Conservation (phyloP, 1,140 invertebrate species). For the Arctopsyche grandis region DNA sequence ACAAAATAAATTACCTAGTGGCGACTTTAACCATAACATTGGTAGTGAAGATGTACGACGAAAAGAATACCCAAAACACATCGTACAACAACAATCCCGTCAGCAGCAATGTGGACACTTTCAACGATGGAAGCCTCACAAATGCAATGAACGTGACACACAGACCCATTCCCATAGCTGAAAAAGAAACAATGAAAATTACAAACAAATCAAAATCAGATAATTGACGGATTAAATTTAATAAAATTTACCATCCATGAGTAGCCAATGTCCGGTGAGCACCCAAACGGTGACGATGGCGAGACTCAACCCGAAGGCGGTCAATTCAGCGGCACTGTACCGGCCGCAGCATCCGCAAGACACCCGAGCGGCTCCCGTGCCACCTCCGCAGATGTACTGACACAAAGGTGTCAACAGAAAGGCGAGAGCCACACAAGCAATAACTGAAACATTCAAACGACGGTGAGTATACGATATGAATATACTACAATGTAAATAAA, state of each 20-base stretch:
- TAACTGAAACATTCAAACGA: slow-evolving; percentile 75
- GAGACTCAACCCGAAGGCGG: slow-evolving; percentile 91
- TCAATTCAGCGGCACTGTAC: slow-evolving; percentile 92
- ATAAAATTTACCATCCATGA: slow-evolving; percentile 86
- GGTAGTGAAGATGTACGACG: slow-evolving; percentile 97
- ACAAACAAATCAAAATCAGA: neutral
- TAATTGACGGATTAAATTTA: neutral
- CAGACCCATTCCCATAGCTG: slow-evolving; percentile 94
- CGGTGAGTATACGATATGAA: neutral
- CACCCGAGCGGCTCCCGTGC: slow-evolving; percentile 84
- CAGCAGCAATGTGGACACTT: slow-evolving; percentile 94
- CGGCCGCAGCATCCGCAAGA: slow-evolving; percentile 92
- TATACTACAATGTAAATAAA: too few species aligned
- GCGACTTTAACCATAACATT: slow-evolving; percentile 98
- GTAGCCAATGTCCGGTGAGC: slow-evolving; percentile 95
- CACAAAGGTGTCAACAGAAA: slow-evolving; percentile 96
- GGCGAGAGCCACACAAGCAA: slow-evolving; percentile 94
- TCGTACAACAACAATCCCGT: slow-evolving; percentile 96
- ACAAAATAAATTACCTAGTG: slow-evolving; percentile 61
- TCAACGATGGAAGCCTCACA: slow-evolving; percentile 93
- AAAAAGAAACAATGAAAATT: slow-evolving; percentile 50
- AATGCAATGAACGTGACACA: slow-evolving; percentile 98
- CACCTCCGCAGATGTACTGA: slow-evolving; percentile 90
- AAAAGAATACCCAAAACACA: slow-evolving; percentile 99
- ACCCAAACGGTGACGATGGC: slow-evolving; percentile 97